Base-by-base conservation (phyloP, 2,797 vertebrate species). In the Platyrinchus mystaceus region DNA sequence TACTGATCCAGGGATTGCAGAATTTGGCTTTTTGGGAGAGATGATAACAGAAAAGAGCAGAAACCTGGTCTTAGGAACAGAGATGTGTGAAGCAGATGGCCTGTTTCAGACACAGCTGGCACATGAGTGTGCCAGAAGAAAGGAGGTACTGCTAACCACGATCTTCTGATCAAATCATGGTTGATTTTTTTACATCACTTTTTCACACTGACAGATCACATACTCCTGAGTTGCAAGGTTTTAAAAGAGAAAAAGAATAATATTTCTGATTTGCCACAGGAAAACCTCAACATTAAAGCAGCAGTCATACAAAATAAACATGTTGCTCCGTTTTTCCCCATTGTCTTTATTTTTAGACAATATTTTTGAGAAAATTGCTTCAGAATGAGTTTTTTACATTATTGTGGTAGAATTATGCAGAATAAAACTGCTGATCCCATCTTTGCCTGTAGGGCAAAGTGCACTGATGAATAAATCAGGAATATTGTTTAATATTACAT, bases 401-500 rank as follows among this genome's bases (percentile, higher is more conserved):
- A 80, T 58, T 39, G 10, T 60, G 55, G 74, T 67, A 79, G 67
- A 91, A 93, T 85, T 94, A 88, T 85, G 83, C 66, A 63, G 66
- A 74, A 58, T 64, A 90, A 89, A 95, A 93, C 68, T 94, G 91
- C 93, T 94, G 96, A 96, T 91, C 43, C 85, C 68, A 32, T 75
- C 78, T 52, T 94, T 94, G 95, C 89, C 89, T 87, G 63, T 53
- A 88, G 90, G 94, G 87, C 85, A 95, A 94, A 96, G 80, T 89
- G 77, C 87, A 74, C 70, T 87, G 83, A 91, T 95, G 68, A 95
- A 96, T 96, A 96, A 96, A 94, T 95, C 93, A 95, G 44, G 52
- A 91, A 79, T 82, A 94, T 92, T 90, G 91, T 93, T 96, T 96
- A 96, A 97, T 97, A 94, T 93, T 96, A 91, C 91, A 96, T 95